Evolutionary conservation across 2,797 vertebrate species (phyloP), one percentile per base, ranked within the genome.

Genomic region (Anisognathus igniventris): DNA sequence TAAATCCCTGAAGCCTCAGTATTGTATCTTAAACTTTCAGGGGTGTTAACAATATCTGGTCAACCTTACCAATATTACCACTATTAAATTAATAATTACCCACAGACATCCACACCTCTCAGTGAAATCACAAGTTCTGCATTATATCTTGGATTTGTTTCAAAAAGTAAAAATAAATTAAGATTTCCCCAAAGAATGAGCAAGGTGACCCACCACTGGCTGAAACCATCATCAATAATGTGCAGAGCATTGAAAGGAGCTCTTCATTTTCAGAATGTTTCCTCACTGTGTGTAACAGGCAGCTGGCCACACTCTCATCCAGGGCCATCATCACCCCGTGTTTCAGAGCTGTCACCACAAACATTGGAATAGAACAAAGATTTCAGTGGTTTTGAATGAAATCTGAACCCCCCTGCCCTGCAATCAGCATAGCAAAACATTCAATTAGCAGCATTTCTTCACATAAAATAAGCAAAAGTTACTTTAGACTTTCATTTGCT

Each of bases 121-220:
- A 39, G 16, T 18, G 39, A 73, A 54, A 10, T 37, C 60, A 71
- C 2, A 2, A 66, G 18, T 54, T 86, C 25, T 73, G 24, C 7
- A 14, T 10, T 62, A 2, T 8, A 42, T 9, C 24, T 73, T 51
- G 35, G 7, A 60, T 73, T 60, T 31, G 14, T 53, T 64, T 39
- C 68, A 7, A 47, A 23, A 86, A 68, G 12, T 7, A 27, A 37
- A 65, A 88, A 58, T 5, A 14, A 13, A 64, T 21, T 9, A 37
- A 53, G 37, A 47, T 66, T 66, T 31, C 12, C 58, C n/a, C 44
- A 8, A 24, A 24, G 54, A 88, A 80, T 14, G 4, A 74, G 14
- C 40, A 60, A 87, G n/a, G 62, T 53, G 48, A 90, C 98, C 12
- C 86, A 98, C 98, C 97, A 27, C 86, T 96, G 66, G 96, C 89